Base-by-base conservation (phyloP, 92 coral and sea anemone genomes). In the Umimayanthus chanpuru region DNA sequence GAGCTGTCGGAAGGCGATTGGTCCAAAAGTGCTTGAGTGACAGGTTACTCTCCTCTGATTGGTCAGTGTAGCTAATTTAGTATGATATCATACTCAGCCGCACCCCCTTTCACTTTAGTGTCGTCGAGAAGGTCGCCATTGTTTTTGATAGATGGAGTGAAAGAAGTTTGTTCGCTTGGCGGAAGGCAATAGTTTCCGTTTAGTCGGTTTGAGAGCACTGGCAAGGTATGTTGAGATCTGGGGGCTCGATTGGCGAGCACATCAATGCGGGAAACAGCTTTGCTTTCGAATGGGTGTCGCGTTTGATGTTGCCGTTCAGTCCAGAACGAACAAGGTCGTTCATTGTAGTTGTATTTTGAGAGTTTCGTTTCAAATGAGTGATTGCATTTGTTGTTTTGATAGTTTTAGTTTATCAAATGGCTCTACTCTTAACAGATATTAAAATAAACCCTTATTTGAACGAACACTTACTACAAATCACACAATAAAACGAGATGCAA, bases 1-100 rank as follows among this genome's bases (percentile, higher is more conserved):
- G 66, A 90, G 92, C 76, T 92, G 94, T 82, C 82, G 80, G 9
- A 18, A 76, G 70, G 43, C 86, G 90, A 89, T 92, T 92, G 94
- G 94, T 73, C 79, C 16, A 53, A 77, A 70, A 50, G 10, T 9
- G 58, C 67, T 39, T 81, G 90, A 90, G 20, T 90, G 90, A 90
- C 93, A 90, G 44, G 78, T 25, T 25, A 5, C 65, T 9, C 25
- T 41, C 50, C 26, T 71, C 66, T 83, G 87, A 83, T 83, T 83
- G 87, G 87, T 16, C 78, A 44, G 36, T 15, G 29, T 1, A 14
- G 32, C 15, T 83, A 83, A 83, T 83, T 28, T 70, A 83, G 77
- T 82, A 82, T 82, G 86, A 82, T 43, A 43, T 82, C 77, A 41
- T 70, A 30, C 21, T 65, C 43, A 81, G 76, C 75, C 86, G 75